Evolutionary conservation across 2,888 invertebrate species (phyloP).

Genomic region (Aradus depressus): DNA sequence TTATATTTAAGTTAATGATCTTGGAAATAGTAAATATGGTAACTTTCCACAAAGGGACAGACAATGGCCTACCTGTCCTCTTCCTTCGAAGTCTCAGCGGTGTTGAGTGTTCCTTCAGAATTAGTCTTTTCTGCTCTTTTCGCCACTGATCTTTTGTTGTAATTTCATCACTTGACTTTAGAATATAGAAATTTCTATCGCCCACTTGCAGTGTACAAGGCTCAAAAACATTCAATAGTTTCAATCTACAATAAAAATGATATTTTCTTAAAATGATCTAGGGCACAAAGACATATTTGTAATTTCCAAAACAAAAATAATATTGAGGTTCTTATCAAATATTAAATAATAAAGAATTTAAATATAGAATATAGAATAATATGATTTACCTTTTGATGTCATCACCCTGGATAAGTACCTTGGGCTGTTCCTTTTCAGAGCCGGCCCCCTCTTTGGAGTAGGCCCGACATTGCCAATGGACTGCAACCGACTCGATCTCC

Average conservation of each 20-base stretch:
- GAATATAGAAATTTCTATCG: conserved; percentile 72
- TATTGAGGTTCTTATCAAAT: background rate
- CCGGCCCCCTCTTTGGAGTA: conserved; percentile 47
- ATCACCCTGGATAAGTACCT: conserved; percentile 55
- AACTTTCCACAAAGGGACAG: too few species aligned
- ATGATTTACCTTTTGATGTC: conserved; percentile 52
- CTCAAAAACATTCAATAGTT: conserved; percentile 74
- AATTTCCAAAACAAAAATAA: background rate
- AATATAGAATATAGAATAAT: conserved; percentile 1
- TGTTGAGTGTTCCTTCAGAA: conserved; percentile 15
- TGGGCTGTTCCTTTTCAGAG: conserved; percentile 55
- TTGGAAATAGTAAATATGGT: too few species aligned
- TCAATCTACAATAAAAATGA: conserved; percentile 47
- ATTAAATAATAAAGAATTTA: background rate
- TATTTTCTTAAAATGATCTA: background rate
- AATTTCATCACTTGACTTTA: conserved; percentile 62
- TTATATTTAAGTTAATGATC: too few species aligned
- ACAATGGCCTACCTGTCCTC: conserved; percentile 14
- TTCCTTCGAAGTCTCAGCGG: conserved; percentile 16
- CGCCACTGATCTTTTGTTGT: conserved; percentile 68
- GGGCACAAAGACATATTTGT: too few species aligned
- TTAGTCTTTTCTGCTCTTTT: conserved; percentile 25
- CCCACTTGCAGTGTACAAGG: conserved; percentile 81
- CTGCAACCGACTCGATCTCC: conserved; percentile 65
- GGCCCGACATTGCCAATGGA: conserved; percentile 78